Base-by-base conservation (phyloP, 1,140 invertebrate genomes). In the Epicauta chinensis region DNA sequence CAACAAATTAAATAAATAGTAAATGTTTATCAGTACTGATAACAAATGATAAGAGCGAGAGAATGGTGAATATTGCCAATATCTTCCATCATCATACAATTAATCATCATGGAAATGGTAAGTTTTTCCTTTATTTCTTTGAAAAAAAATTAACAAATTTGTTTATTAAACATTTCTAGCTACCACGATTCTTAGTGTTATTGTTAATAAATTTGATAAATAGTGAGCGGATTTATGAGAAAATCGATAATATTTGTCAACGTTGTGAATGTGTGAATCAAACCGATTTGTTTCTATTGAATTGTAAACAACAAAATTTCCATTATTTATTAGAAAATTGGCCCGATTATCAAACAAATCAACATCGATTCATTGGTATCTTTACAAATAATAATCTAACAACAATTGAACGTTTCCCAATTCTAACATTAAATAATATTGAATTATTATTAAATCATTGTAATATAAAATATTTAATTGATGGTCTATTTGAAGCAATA, bases 401-500 rank as follows among this genome's bases (percentile, higher is more conserved):
- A 1, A 43, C 67, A 39, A 44, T 76, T 29, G 66, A 72, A 59
- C 61, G 66, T 44, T 41, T 77, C 23, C 73, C 75, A 23, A 3
- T 7, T 7, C 40, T 49, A 5, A 74, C 68, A 3, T 62, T 70
- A 54, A 64, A 67, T 2, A 54, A 57, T 34, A 23, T 72, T 10
- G 67, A 65, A 15, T 51, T 77, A 15, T 61, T 67, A 17, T 73
- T 73, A 12, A 62, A 64, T 3, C 69, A 74, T 53, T 82, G 80
- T 54, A 63, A 68, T 30, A 73, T 83, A 16, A 64, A 68, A 36
- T 71, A 75, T 38, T 78, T 90, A 40, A 78, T 81, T 14, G 65
- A 75, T 16, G 71, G 71, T 1, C 75, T 81, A 0, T 89, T 91
- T 60, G 77, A 76, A 56, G 72, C 81, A 56, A 71, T 86, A 6